Evolutionary conservation across 1,140 invertebrate species (phyloP).

Genomic region (Helicoverpa zea): DNA sequence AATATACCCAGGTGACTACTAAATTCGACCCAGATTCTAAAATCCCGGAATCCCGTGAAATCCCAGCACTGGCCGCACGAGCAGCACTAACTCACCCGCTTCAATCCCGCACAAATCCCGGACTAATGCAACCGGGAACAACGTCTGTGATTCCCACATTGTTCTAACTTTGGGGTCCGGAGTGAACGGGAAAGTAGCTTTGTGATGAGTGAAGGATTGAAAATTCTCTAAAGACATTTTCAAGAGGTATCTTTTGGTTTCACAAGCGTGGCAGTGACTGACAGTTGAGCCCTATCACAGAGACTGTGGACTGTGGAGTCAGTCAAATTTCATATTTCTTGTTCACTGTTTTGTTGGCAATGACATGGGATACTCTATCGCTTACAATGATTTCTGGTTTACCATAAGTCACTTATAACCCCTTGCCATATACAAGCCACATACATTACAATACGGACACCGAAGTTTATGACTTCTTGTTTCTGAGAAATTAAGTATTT

Average conservation of each 20-base stretch:
- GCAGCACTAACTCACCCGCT: conserved; percentile 48
- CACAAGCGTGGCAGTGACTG: neutral
- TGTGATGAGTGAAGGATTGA: conserved; percentile 25
- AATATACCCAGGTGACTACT: conserved; percentile 27
- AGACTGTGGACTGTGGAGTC: neutral
- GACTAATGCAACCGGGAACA: conserved; percentile 57
- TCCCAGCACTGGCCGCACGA: conserved; percentile 29
- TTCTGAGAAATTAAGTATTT: too few species aligned
- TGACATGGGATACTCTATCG: neutral
- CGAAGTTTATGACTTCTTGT: too few species aligned
- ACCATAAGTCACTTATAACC: too few species aligned
- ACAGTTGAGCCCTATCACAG: neutral
- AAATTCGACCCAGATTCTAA: conserved; percentile 38
- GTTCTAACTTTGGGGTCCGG: conserved; percentile 48
- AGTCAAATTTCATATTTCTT: neutral
- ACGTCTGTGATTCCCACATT: conserved; percentile 54
- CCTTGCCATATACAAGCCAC: too few species aligned
- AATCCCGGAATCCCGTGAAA: conserved; percentile 40
- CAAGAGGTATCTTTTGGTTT: conserved; percentile 1
- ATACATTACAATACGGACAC: too few species aligned
- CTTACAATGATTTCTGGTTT: too few species aligned
- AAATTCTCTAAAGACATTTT: conserved; percentile 31
- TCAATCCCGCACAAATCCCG: conserved; percentile 52
- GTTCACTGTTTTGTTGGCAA: neutral
- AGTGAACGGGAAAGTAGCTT: conserved; percentile 18